phyloP scores from a whole-genome alignment of 2,888 invertebrate species.

The Agrilus mali region DNA sequence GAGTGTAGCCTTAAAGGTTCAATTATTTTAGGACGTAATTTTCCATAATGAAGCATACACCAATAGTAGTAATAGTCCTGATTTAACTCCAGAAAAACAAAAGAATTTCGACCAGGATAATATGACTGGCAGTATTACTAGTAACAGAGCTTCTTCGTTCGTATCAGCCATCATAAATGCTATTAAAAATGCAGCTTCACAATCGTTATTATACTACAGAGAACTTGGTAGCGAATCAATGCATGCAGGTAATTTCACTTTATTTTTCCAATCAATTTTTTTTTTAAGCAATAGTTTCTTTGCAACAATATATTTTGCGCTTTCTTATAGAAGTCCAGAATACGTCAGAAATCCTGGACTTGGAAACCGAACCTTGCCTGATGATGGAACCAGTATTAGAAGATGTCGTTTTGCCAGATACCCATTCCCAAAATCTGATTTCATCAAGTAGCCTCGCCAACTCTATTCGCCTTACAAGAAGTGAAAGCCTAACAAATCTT shows the following conservation, averaged over 20 bases:
- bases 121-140: constrained; percentile 34
- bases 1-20: background rate
- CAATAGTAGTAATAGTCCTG: constrained; percentile 57
- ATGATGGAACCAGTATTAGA: constrained; percentile 68
- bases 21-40: constrained; percentile 48
- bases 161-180: constrained; percentile 62
- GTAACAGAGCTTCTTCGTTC: constrained; percentile 52
- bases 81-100: constrained; percentile 48
- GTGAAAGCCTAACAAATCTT: constrained; percentile 63
- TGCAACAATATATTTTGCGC: background rate
- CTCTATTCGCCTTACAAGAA: constrained; percentile 26
- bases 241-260: constrained; percentile 20
- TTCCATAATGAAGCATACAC: constrained; percentile 70
- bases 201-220: constrained; percentile 20
- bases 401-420: constrained; percentile 51
- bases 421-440: constrained; percentile 54
- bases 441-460: constrained; percentile 44
- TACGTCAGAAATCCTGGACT: constrained; percentile 67
- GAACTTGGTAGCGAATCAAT: constrained; percentile 27
- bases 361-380: constrained; percentile 70
- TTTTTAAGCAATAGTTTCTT: too few species aligned
- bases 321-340: constrained; percentile 47
- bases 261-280: background rate
- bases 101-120: constrained; percentile 23
- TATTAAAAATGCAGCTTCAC: constrained; percentile 44